A percentile compares a stretch with the other conserved stretches of the same genome.
phyloP scores from a whole-genome alignment of 2,797 vertebrate genomes.

The Ataeniobius toweri region DNA sequence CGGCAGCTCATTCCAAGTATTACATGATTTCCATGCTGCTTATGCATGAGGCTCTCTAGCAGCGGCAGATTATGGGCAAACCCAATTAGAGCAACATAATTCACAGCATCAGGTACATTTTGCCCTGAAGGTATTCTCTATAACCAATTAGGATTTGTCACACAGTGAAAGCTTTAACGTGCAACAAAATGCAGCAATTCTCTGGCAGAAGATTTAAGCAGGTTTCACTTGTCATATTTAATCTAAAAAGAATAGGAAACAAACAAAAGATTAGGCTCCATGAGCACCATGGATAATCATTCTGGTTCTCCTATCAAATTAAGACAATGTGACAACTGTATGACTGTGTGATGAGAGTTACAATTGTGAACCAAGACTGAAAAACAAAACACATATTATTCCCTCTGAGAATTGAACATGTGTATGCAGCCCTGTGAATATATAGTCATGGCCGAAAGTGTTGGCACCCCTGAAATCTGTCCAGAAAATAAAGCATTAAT shows the following conservation, averaged over 20 bases:
- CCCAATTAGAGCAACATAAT: slow-evolving; percentile 79
- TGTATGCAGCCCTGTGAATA: not conserved
- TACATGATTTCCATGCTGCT: slow-evolving; percentile 77
- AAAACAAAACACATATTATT: slow-evolving; percentile 22
- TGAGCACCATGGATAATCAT: slow-evolving; percentile 60
- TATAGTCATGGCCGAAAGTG: no score
- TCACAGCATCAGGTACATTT: slow-evolving; percentile 78
- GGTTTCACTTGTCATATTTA: slow-evolving; percentile 74
- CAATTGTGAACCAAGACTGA: slow-evolving; percentile 42
- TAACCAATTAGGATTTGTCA: slow-evolving; percentile 83
- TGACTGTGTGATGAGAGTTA: slow-evolving; percentile 38
- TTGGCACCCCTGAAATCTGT: not conserved
- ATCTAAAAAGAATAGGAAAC: slow-evolving; percentile 67
- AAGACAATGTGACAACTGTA: slow-evolving; percentile 59
- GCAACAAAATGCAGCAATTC: slow-evolving; percentile 65
- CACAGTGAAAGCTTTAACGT: slow-evolving; percentile 69
- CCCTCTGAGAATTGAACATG: not conserved
- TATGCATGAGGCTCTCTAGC: slow-evolving; percentile 72
- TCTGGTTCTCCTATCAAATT: slow-evolving; percentile 53
- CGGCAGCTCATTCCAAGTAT: slow-evolving; percentile 78
- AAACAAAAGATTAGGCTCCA: slow-evolving; percentile 67
- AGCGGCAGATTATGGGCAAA: slow-evolving; percentile 77
- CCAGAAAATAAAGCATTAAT: not conserved
- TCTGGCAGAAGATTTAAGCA: slow-evolving; percentile 69
- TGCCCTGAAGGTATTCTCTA: slow-evolving; percentile 76